phyloP scores from a whole-genome alignment of 2,888 invertebrate genomes.

The Hemistola chrysoprasaria region DNA sequence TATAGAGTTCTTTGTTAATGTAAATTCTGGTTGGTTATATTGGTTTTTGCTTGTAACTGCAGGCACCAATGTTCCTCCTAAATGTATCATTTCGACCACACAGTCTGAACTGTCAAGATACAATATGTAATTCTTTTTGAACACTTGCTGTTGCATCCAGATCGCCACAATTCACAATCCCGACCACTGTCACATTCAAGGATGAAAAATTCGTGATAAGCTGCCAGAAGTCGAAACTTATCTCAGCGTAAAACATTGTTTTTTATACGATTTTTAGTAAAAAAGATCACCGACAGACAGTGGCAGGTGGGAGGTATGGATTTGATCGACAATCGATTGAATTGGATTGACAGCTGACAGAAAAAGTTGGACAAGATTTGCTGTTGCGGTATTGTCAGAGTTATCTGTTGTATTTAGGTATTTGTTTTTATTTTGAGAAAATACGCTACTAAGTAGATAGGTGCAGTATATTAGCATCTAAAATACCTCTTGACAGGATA shows the following conservation, averaged over 20 bases:
- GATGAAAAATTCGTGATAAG: slow-evolving; percentile 48
- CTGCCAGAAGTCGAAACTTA: slow-evolving; percentile 40
- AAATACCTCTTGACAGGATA: too few relatives aligned
- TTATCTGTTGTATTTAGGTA: slow-evolving; percentile 13
- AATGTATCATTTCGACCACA: slow-evolving; percentile 39
- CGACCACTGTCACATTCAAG: slow-evolving; percentile 48
- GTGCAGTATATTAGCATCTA: too few relatives aligned
- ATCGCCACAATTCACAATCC: slow-evolving; percentile 22
- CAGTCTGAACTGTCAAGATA: slow-evolving; percentile 55
- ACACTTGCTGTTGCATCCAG: slow-evolving; percentile 38
- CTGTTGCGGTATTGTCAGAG: slow-evolving; percentile 23
- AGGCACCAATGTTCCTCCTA: too few relatives aligned
- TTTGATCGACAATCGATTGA: slow-evolving; percentile 51
- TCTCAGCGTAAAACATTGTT: slow-evolving; percentile 25
- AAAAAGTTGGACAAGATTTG: slow-evolving; percentile 39
- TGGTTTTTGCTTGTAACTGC: too few relatives aligned
- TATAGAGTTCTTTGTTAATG: too few relatives aligned
- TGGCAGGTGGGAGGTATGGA: slow-evolving; percentile 47
- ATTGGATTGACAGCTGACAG: slow-evolving; percentile 53
- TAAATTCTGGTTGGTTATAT: too few relatives aligned
- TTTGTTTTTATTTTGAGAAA: too few relatives aligned
- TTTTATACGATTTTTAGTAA: slow-evolving; percentile 36
- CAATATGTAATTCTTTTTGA: slow-evolving; percentile 62
- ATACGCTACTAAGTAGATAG: too few relatives aligned
- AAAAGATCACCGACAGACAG: slow-evolving; percentile 43